phyloP scores from a whole-genome alignment of 2,113 vertebrate genomes.

The Dicerorhinus sumatrensis region DNA sequence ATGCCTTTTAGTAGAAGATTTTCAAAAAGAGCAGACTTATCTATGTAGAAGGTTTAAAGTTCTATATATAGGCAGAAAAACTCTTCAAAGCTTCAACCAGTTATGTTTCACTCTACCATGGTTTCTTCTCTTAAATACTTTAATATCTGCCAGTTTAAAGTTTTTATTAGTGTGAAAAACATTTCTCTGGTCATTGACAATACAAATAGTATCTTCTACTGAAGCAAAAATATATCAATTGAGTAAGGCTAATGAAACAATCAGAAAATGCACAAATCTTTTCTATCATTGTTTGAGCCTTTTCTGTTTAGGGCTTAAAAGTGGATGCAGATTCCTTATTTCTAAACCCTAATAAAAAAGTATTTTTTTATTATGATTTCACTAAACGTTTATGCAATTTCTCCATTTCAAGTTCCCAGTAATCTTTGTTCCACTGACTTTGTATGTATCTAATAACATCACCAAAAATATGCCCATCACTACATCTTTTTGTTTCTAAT shows the following conservation, averaged over 20 bases:
- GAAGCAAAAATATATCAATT: not conserved
- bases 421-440: not conserved
- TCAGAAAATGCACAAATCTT: not conserved
- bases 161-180: slow-evolving; percentile 34
- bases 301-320: not conserved
- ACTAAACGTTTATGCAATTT: not conserved
- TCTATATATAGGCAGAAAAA: slow-evolving; percentile 2
- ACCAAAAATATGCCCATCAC: not conserved
- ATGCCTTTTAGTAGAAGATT: not conserved
- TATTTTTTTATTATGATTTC: slow-evolving; percentile 14
- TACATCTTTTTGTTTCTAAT: slow-evolving; percentile 20
- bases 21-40: slow-evolving; percentile 27
- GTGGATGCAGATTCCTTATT: not conserved
- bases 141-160: not conserved
- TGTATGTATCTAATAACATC: not conserved
- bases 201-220: not conserved
- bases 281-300: not conserved
- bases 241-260: not conserved
- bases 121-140: slow-evolving; percentile 10
- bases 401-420: not conserved
- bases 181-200: not conserved
- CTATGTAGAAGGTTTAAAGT: not conserved
- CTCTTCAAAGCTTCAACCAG: not conserved
- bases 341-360: not conserved
- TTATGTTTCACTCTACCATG: not conserved